These are phyloP conservation scores for Odocoileus virginianus DNA, from an alignment of 2,113 vertebrate species.

Conservation along the genomic window DNA sequence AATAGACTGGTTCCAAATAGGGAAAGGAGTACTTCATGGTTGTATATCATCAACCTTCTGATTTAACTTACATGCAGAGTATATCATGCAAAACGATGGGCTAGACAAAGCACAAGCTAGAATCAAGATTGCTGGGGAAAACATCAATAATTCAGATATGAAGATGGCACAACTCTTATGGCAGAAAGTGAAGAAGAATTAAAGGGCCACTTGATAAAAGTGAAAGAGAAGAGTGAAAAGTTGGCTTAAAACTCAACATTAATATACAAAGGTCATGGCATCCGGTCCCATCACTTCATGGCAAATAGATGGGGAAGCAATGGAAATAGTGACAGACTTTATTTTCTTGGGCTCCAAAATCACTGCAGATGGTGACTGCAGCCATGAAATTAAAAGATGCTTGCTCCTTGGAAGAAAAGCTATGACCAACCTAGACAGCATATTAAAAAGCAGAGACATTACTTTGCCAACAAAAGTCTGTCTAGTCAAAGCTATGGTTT, in stretches of 20 bases:
- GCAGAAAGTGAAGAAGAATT: background rate
- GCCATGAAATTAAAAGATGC: rapidly evolving
- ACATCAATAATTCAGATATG: background rate
- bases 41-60: background rate
- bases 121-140: background rate
- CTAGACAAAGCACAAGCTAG: background rate
- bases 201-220: background rate
- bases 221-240: background rate
- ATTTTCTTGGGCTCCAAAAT: background rate
- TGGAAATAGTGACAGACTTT: background rate
- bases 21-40: background rate
- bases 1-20: background rate
- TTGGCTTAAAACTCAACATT: background rate
- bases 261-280: background rate
- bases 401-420: background rate
- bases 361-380: background rate
- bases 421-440: too few species aligned
- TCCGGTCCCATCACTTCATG: too few species aligned
- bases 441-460: background rate
- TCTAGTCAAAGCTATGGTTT: background rate
- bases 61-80: background rate
- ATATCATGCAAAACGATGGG: background rate
- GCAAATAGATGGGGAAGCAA: background rate
- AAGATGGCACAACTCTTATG: background rate
- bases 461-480: background rate